Conservation (phyloP, 2,113 vertebrate genomes). For the Machaerirhynchus nigripectus region DNA sequence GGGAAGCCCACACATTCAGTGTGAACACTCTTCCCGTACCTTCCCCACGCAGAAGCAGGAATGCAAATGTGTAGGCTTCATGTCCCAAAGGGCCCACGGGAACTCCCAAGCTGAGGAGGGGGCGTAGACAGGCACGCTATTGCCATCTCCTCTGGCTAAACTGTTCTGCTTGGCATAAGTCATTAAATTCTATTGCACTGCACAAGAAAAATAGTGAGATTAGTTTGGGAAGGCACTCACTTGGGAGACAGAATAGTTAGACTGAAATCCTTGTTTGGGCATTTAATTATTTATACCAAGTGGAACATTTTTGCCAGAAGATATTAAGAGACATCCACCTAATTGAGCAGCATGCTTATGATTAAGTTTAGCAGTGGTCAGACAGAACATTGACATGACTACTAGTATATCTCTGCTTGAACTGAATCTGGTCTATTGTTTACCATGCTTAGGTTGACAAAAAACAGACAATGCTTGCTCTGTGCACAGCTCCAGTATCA, state of each 20-base stretch:
- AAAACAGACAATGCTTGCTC: not conserved
- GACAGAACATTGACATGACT: not conserved
- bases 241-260: not conserved
- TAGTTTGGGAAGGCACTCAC: not conserved
- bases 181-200: not conserved
- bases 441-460: not conserved
- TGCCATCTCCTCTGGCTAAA: not conserved
- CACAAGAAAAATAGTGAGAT: not conserved
- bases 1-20: not conserved
- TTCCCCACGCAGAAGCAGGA: not conserved
- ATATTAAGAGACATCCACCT: not conserved
- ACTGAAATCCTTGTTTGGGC: not conserved
- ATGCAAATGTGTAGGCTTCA: not conserved
- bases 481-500: not conserved
- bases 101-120: not conserved
- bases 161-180: not conserved
- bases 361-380: not conserved
- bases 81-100: not conserved
- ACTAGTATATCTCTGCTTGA: not conserved
- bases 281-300: slow-evolving; percentile 17
- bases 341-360: not conserved
- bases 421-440: not conserved
- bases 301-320: not conserved
- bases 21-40: not conserved
- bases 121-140: not conserved